Conservation (phyloP, 2,888 invertebrate species). For the Melanostoma mellinum region DNA sequence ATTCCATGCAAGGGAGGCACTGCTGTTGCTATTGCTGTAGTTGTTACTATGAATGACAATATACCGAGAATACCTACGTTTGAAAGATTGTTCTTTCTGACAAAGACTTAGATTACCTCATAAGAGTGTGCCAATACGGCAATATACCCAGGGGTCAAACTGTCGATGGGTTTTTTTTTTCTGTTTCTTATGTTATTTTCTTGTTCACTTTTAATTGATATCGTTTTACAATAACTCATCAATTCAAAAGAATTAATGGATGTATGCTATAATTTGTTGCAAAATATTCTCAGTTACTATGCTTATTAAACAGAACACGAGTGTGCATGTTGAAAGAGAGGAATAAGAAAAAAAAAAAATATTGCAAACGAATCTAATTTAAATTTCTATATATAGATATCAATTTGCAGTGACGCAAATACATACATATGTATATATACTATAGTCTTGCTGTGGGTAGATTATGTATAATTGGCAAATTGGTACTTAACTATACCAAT, state of each 20-base stretch:
- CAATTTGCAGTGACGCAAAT: conserved; percentile 66
- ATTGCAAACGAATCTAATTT: conserved; percentile 69
- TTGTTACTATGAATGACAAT: conserved; percentile 59
- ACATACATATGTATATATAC: conserved; percentile 28
- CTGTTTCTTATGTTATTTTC: conserved; percentile 19
- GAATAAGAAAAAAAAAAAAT: conserved; percentile 39
- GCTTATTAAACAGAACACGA: conserved; percentile 56
- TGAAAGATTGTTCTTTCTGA: conserved; percentile 36
- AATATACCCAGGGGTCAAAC: conserved; percentile 36
- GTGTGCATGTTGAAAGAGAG: conserved; percentile 31
- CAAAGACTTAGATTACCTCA: conserved; percentile 44
- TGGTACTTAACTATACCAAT: conserved; percentile 29
- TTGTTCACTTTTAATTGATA: conserved; percentile 37
- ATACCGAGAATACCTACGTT: conserved; percentile 23
- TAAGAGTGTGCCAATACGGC: conserved; percentile 23
- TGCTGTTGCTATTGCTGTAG: conserved; percentile 24
- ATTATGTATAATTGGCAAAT: conserved; percentile 49
- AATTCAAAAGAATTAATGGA: conserved; percentile 51
- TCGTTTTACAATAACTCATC: conserved; percentile 65
- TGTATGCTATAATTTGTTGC: conserved; percentile 39
- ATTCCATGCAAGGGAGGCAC: background rate
- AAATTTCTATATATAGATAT: conserved; percentile 67
- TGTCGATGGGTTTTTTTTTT: conserved; percentile 19
- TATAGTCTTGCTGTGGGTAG: conserved; percentile 25
- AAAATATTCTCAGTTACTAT: conserved; percentile 55